A percentile compares a stretch with the other conserved stretches of the same genome.
These are phyloP conservation scores for Tridacna crocea DNA, from an alignment of 2,888 invertebrate genomes.

Conservation along the genomic window DNA sequence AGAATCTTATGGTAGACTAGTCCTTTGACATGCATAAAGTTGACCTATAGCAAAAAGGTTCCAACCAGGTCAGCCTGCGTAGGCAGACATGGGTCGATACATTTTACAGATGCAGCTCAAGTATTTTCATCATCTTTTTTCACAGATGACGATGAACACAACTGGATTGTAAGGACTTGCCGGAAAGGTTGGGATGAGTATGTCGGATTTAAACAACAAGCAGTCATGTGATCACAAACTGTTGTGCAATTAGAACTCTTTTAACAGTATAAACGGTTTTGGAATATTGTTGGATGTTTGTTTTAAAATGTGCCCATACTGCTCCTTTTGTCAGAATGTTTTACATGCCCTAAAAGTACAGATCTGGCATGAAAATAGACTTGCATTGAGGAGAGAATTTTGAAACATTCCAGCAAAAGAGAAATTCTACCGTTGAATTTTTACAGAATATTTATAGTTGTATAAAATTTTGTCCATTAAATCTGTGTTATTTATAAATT, in stretches of 20 bases:
- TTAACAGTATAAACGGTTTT: neutral
- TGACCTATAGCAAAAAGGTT: too few species aligned
- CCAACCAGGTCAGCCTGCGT: neutral
- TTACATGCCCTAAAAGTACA: neutral
- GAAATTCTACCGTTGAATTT: too few species aligned
- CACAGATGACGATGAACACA: conserved; percentile 86
- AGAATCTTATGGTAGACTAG: too few species aligned
- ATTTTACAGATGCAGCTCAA: too few species aligned
- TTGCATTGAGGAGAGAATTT: too few species aligned
- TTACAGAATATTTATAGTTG: too few species aligned
- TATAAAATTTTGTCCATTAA: too few species aligned
- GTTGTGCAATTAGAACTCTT: neutral
- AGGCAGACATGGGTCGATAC: neutral
- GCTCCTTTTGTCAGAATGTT: neutral
- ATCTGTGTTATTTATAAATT: too few species aligned
- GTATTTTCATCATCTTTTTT: conserved; percentile 35
- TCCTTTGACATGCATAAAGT: too few species aligned
- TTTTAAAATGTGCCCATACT: neutral
- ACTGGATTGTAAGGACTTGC: conserved; percentile 89
- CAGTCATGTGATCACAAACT: conserved; percentile 33
- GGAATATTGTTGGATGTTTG: neutral
- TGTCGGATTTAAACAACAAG: conserved; percentile 85
- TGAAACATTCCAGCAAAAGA: too few species aligned
- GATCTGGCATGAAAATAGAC: too few species aligned
- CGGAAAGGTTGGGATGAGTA: conserved; percentile 87